These are phyloP conservation scores for Goniozus legneri DNA, from an alignment of 1,140 invertebrate species.

Conservation along the genomic window DNA sequence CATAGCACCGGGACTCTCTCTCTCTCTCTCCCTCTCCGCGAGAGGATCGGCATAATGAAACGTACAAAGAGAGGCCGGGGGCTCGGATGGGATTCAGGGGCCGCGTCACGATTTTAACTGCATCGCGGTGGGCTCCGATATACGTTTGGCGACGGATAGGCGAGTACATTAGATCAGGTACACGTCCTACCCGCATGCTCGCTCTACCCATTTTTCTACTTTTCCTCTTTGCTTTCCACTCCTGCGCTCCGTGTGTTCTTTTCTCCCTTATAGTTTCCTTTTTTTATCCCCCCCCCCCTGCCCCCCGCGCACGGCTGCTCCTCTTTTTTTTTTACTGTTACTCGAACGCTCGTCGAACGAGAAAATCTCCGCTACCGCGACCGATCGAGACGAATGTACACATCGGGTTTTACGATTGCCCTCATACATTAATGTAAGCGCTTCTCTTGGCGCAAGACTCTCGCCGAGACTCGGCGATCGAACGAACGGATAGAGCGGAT, in stretches of 20 bases:
- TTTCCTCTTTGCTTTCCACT: no score
- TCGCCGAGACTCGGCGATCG: no score
- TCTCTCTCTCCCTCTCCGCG: background rate
- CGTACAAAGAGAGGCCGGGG: constrained; percentile 21
- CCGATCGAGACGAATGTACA: constrained; percentile 50
- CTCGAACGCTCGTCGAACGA: constrained; percentile 22
- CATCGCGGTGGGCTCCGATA: constrained; percentile 11
- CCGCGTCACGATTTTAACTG: constrained; percentile 32
- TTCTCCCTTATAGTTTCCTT: constrained; percentile 37
- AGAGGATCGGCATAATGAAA: constrained; percentile 33
- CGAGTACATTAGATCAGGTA: constrained; percentile 34
- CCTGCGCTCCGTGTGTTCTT: no score
- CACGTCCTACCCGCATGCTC: constrained; percentile 39
- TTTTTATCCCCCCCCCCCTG: no score
- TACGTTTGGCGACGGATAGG: constrained; percentile 18
- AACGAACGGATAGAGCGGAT: no score
- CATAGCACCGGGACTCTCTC: constrained; percentile 20
- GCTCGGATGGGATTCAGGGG: background rate
- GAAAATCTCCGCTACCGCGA: constrained; percentile 36
- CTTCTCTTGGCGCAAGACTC: no score
- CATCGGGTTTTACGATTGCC: constrained; percentile 52
- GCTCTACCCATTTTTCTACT: no score
- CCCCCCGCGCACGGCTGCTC: no score
- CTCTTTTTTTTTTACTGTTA: constrained; percentile 2
- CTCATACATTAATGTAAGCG: constrained; percentile 53